These are phyloP conservation scores for Orthonychiurus folsomi DNA, from an alignment of 2,888 invertebrate genomes.

Conservation along the genomic window DNA sequence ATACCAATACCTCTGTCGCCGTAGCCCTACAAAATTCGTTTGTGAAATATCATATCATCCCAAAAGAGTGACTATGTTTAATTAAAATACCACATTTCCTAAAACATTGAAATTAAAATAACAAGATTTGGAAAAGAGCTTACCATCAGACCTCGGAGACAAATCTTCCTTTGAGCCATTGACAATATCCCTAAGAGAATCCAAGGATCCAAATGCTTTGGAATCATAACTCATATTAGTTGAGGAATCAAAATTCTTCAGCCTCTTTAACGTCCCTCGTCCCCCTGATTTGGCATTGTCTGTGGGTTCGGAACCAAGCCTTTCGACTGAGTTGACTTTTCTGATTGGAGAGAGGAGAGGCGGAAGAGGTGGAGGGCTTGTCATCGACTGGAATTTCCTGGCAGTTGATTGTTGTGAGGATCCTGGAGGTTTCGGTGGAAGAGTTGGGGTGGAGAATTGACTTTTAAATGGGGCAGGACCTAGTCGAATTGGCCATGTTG, in stretches of 20 bases:
- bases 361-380: slow-evolving; percentile 17
- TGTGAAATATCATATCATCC: neutral
- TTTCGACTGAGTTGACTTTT: slow-evolving; percentile 35
- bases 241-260: slow-evolving; percentile 43
- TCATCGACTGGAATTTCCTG: neutral
- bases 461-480: slow-evolving; percentile 38
- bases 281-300: slow-evolving; percentile 37
- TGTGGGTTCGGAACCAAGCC: slow-evolving; percentile 9
- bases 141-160: slow-evolving; percentile 39
- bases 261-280: slow-evolving; percentile 46
- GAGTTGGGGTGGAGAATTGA: slow-evolving; percentile 26
- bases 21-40: slow-evolving; percentile 10
- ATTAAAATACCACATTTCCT: neutral
- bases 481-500: slow-evolving; percentile 32
- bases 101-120: neutral
- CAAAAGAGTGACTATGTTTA: neutral
- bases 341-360: slow-evolving; percentile 17
- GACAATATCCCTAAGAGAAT: slow-evolving; percentile 50
- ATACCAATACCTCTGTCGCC: slow-evolving; percentile 35
- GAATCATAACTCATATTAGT: slow-evolving; percentile 22
- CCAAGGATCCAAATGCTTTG: slow-evolving; percentile 50
- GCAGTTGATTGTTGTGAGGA: slow-evolving; percentile 23
- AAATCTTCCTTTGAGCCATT: slow-evolving; percentile 36
- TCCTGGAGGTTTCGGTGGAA: slow-evolving; percentile 30
- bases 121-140: slow-evolving; percentile 1